Conservation (phyloP, 2,113 vertebrate genomes). For the Mustela nigripes region DNA sequence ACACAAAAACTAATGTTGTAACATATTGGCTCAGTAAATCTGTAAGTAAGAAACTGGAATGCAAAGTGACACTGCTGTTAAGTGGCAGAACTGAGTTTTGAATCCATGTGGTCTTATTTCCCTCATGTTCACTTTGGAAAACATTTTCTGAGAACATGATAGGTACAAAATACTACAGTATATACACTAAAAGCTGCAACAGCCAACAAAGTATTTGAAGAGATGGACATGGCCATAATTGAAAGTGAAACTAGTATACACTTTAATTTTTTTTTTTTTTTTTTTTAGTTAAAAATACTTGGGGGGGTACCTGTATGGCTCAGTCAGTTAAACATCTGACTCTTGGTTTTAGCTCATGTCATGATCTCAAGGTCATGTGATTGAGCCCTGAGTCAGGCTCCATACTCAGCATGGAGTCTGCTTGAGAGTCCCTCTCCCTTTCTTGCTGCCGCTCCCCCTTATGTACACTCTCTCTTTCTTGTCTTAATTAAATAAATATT, state of each 20-base stretch:
- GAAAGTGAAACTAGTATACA: not conserved
- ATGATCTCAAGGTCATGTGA: not conserved
- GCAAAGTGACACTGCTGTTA: not conserved
- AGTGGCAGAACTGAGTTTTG: not conserved
- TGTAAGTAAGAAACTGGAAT: not conserved
- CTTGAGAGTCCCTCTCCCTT: not conserved
- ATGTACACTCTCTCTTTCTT: not conserved
- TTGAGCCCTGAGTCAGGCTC: not conserved
- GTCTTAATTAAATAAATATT: not conserved
- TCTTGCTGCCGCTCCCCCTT: not conserved
- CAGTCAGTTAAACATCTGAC: not conserved
- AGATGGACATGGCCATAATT: not conserved
- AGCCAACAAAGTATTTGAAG: not conserved
- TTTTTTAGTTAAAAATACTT: not conserved
- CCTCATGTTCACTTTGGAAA: not conserved
- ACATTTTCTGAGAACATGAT: not conserved
- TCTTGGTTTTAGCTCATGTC: not conserved
- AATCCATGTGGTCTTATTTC: not conserved
- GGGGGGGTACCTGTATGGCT: not conserved
- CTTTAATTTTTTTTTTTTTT: not conserved
- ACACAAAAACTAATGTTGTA: constrained; percentile 14
- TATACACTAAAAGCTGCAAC: not conserved
- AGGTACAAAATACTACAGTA: not conserved
- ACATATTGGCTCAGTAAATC: constrained; percentile 10
- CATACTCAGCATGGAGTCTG: not conserved